Conservation (phyloP, 2,113 vertebrate species). For the Bufo bufo region DNA sequence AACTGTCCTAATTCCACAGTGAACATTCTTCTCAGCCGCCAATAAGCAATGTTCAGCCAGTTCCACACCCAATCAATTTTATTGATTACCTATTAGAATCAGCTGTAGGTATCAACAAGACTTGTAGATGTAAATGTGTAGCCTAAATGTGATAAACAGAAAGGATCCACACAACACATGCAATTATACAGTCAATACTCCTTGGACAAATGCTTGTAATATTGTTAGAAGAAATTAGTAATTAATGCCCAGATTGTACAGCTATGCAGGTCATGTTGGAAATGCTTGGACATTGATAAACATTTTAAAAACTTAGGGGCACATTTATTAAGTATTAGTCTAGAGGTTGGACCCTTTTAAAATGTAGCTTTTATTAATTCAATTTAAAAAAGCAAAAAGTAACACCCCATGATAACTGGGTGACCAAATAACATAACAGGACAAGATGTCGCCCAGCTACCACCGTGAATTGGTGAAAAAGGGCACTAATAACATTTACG, state of each 20-base stretch:
- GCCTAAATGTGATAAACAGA: constrained; percentile 58
- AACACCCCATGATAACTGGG: too few relatives aligned
- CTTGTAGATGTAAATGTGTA: constrained; percentile 73
- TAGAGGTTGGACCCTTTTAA: too few relatives aligned
- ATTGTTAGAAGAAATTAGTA: constrained; percentile 24
- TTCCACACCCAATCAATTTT: constrained; percentile 75
- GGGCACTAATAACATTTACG: too few relatives aligned
- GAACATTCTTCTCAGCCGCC: constrained; percentile 70
- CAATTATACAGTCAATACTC: constrained; percentile 48
- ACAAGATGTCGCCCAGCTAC: too few relatives aligned
- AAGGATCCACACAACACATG: constrained; percentile 6
- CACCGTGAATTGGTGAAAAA: too few relatives aligned
- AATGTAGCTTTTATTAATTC: too few relatives aligned
- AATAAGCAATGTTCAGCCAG: constrained; percentile 64
- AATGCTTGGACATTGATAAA: too few relatives aligned
- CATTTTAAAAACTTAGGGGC: too few relatives aligned
- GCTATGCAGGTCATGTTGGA: not conserved
- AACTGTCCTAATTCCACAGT: constrained; percentile 78
- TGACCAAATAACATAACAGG: too few relatives aligned
- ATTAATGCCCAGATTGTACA: constrained; percentile 30
- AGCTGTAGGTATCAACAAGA: constrained; percentile 69
- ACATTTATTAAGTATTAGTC: too few relatives aligned
- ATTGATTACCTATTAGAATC: constrained; percentile 80
- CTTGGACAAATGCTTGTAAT: constrained; percentile 39
- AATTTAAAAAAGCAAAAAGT: too few relatives aligned